phyloP scores from a whole-genome alignment of 2,113 vertebrate species.

The Formicarius rufipectus region DNA sequence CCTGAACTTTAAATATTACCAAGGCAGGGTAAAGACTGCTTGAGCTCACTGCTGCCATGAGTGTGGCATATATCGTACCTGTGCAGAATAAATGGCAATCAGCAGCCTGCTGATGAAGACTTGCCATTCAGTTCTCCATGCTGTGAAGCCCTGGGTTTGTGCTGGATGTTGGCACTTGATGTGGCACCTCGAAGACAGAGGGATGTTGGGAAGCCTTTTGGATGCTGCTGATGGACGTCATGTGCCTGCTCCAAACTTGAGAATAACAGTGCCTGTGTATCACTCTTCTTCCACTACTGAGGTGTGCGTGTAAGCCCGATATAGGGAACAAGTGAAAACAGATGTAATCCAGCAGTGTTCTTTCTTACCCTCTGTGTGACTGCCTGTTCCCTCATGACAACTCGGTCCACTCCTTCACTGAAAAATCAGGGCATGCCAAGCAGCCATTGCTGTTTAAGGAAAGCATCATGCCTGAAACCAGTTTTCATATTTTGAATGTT shows the following conservation, averaged over 20 bases:
- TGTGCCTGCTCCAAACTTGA: neutral
- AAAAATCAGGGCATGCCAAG: neutral
- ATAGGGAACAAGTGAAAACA: neutral
- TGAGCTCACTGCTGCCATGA: neutral
- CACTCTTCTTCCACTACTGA: neutral
- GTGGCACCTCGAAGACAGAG: fast-evolving
- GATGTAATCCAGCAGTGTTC: neutral
- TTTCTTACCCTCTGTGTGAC: neutral
- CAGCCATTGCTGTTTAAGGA: neutral
- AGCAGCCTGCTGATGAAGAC: neutral
- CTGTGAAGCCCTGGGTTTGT: neutral
- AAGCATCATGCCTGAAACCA: neutral
- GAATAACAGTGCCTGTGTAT: neutral
- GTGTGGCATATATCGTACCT: neutral
- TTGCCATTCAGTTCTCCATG: neutral
- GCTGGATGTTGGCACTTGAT: neutral
- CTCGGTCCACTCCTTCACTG: neutral
- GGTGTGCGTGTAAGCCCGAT: neutral
- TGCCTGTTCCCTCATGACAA: fast-evolving
- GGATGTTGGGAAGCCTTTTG: neutral
- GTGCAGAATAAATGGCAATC: neutral
- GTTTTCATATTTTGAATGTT: neutral
- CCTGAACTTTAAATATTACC: neutral
- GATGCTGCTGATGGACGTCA: neutral
- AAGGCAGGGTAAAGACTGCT: neutral